Evolutionary conservation across 2,888 invertebrate species (phyloP).

Genomic region (Beris morrisii): DNA sequence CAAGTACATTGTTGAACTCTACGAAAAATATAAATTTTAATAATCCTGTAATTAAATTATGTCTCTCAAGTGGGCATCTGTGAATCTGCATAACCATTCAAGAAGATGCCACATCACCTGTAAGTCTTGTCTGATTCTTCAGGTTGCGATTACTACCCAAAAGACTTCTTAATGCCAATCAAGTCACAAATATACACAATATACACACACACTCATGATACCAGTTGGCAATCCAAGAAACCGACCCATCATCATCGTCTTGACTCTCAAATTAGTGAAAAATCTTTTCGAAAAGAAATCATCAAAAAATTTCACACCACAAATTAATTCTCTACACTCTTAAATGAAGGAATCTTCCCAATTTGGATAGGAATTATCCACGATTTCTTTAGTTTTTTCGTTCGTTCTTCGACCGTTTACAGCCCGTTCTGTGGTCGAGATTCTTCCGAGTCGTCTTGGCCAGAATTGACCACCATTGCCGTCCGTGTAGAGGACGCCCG

Average conservation of each 20-base stretch:
- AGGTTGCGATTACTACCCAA: no score
- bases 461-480: background rate
- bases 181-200: background rate
- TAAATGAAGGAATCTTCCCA: conserved; percentile 25
- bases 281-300: conserved; percentile 34
- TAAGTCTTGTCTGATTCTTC: no score
- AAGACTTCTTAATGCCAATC: background rate
- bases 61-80: no score
- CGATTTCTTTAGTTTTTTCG: conserved; percentile 15
- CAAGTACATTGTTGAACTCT: no score
- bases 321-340: conserved; percentile 38
- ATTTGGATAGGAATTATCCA: conserved; percentile 28
- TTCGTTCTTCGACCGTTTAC: conserved; percentile 9
- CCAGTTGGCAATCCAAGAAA: conserved; percentile 5
- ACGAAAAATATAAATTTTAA: no score
- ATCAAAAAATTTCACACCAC: conserved; percentile 39
- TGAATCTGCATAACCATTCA: conserved; percentile 1
- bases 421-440: background rate
- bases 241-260: conserved; percentile 14
- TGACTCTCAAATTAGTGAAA: conserved; percentile 27
- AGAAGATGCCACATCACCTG: no score
- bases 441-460: background rate
- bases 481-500: background rate
- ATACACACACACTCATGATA: conserved; percentile 13
- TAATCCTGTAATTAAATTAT: no score